Conservation (phyloP, 2,888 invertebrate species). For the Caenorhabditis sulstoni region DNA sequence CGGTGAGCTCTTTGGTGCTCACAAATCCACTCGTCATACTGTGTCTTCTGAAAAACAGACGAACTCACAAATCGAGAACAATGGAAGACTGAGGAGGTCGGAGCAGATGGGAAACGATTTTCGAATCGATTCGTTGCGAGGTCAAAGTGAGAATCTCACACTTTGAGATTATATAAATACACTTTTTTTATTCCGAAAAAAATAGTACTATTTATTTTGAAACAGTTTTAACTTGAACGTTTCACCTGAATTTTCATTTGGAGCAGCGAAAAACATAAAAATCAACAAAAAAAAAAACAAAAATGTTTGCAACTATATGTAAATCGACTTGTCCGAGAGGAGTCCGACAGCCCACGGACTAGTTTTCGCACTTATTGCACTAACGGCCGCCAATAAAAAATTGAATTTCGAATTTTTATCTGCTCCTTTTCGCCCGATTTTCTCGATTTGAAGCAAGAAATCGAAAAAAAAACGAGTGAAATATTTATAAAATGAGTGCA, state of each 20-base stretch:
- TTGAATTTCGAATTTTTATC: constrained; percentile 6
- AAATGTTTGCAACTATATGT: no score
- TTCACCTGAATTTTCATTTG: no score
- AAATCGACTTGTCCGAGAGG: constrained; percentile 6
- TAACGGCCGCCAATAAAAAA: constrained; percentile 9
- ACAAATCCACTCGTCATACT: constrained; percentile 85
- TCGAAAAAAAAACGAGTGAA: neutral
- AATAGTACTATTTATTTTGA: no score
- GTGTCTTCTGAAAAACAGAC: neutral
- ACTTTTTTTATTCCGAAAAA: no score
- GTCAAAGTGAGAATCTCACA: no score
- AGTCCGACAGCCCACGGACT: constrained; percentile 11
- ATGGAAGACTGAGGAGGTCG: neutral
- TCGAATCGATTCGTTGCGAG: no score
- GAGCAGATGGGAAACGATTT: neutral
- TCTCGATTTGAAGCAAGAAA: no score
- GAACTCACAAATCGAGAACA: neutral
- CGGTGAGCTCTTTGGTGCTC: constrained; percentile 90
- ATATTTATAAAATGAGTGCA: constrained; percentile 64
- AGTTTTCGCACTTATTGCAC: neutral
- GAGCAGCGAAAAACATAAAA: constrained; percentile 14
- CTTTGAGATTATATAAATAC: no score
- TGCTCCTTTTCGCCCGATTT: no score
- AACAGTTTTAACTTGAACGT: no score
- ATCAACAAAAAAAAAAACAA: neutral